Evolutionary conservation across 2,888 invertebrate genomes (phyloP).

Genomic region (Zygaena filipendulae): DNA sequence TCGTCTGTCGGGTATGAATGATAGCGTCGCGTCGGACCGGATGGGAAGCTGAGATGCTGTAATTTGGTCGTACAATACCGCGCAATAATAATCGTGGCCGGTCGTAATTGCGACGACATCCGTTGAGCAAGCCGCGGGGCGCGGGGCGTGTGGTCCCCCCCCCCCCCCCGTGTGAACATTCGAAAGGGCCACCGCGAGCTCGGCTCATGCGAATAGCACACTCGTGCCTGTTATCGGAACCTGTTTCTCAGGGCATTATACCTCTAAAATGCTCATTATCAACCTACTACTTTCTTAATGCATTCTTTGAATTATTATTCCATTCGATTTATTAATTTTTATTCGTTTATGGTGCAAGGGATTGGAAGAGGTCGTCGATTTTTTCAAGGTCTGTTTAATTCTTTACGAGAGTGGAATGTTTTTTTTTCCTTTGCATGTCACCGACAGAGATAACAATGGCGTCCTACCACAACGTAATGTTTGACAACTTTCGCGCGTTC

Average conservation of each 20-base stretch:
- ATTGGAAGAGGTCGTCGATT: too few species aligned
- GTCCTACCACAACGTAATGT: too few species aligned
- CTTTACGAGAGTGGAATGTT: too few species aligned
- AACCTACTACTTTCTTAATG: not conserved
- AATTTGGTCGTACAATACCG: slow-evolving; percentile 60
- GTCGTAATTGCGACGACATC: slow-evolving; percentile 62
- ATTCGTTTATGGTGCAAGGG: too few species aligned
- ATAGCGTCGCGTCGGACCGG: slow-evolving; percentile 41
- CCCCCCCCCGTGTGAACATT: slow-evolving; percentile 50
- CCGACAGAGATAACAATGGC: too few species aligned
- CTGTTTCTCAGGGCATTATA: too few species aligned
- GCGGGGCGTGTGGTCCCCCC: slow-evolving; percentile 29
- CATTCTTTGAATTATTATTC: too few species aligned
- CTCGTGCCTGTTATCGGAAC: slow-evolving; percentile 40
- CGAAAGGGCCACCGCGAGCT: slow-evolving; percentile 32
- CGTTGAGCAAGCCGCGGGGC: slow-evolving; percentile 37
- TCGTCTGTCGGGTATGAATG: too few species aligned
- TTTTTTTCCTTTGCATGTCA: too few species aligned
- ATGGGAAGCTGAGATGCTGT: slow-evolving; percentile 62
- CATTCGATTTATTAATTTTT: too few species aligned
- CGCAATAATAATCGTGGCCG: slow-evolving; percentile 59
- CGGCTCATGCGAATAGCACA: slow-evolving; percentile 11
- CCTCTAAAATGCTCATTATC: not conserved
- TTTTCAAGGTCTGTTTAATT: too few species aligned
- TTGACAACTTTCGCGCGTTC: too few species aligned